Evolutionary conservation across 2,113 vertebrate species (phyloP), one percentile per base, ranked within the genome.

Genomic region (Paradoxurus hermaphroditus): DNA sequence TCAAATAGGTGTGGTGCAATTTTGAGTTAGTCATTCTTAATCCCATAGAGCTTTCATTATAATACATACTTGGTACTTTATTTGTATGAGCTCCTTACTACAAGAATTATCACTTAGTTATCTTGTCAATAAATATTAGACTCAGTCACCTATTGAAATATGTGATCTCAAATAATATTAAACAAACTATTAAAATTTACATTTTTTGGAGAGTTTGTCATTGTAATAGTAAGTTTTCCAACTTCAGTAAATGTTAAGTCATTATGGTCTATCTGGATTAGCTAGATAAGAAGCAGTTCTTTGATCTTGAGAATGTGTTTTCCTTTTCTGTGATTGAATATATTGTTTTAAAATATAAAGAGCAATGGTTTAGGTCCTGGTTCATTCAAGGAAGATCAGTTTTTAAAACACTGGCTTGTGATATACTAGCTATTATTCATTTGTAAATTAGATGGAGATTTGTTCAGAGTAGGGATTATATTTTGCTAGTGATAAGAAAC

Each of bases 11-110:
- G 16, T 91, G 73, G 18, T 72, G 2, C 2, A 94, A 95, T 73
- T 95, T 97, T 91, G 39, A 91, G 7, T 94, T 88, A 78, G n/a
- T 88, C n/a, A 83, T 75, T 94, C 97, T 90, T 81, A 89, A 93
- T 90, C 11, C 34, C 53, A 27, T 27, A 65, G 31, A 78, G 2
- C 15, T 94, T 95, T 93, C 27, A 36, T 89, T 95, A 83, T 65
- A 84, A 83, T 16, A 91, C 27, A 86, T 21, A 59, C 7, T 63
- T 94, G 31, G 36, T 86, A 53, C 4, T n/a, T 53, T 62, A 83
- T 56, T 85, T 83, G 16, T 91, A 39, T 78, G 31, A 86, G 34
- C 0, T 70, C 16, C 25, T 96, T 97, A 34, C 84, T 68, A 78
- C 7, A 79, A 85, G 21, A 85, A 82, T 94, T 84, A 94, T 88